Evolutionary conservation across 2,113 vertebrate genomes (phyloP), one percentile per base, ranked within the genome.

Genomic region (Cynoglossus semilaevis): DNA sequence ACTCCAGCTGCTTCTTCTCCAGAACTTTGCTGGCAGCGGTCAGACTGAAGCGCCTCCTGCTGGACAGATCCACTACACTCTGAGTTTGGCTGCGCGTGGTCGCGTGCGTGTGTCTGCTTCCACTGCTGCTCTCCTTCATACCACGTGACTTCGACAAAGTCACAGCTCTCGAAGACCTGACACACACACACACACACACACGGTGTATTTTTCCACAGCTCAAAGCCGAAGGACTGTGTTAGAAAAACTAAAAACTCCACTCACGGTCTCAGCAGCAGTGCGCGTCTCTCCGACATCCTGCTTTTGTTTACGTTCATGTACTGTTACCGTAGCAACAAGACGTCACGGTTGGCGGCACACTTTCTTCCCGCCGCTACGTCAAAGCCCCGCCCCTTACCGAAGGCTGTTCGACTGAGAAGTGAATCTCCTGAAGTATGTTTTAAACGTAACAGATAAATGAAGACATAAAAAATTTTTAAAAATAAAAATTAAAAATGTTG

Each of bases 241-340:
- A 7, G 37, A 10, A 7, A 41, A 11, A 9, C 1, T 9, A 41
- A 3, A 2, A 1, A 3, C 0, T 0, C 7, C 3, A 71, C 73
- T 67, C 54, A 84, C 82, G 65, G 70, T 36, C 58, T 54, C 15
- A 68, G 47, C 5, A 64, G 40, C 7, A 74, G 52, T 16, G 63
- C 0, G 0, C 50, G 58, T 35, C 49, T 77, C 45, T 36, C 22
- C 22, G 22, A 57, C 16, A 35, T 43, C 6, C 9, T 22, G 0
- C 35, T 63, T 15, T 56, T 68, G 40, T 49, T 58, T 2, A 0
- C 34, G 15, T 12, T 34, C 4, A 35, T 5, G 1, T 68, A 72
- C 77, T 74, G 72, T 53, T 63, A 15, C 58, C 55, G 43, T 50
- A 29, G 68, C 54, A 64, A 63, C 74, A 17, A 1, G 37, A 53